These are phyloP conservation scores for Phycodurus eques DNA, from an alignment of 2,113 vertebrate species.

Conservation along the genomic window DNA sequence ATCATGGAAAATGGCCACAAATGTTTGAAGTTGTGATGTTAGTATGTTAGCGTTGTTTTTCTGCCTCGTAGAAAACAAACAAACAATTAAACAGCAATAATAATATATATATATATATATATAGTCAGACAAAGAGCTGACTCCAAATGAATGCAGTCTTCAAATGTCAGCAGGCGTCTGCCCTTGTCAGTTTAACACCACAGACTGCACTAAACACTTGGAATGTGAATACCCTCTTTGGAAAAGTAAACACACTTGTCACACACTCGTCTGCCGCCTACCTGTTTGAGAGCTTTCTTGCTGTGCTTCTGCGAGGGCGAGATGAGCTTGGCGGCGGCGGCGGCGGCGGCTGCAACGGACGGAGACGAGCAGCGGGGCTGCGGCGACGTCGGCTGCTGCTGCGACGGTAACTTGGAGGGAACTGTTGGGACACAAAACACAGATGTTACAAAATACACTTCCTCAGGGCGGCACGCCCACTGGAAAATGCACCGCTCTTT, in stretches of 20 bases:
- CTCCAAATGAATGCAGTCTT: not conserved
- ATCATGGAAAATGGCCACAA: not conserved
- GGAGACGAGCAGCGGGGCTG: conserved; percentile 89
- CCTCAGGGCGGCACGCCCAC: conserved; percentile 38
- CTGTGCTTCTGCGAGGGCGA: conserved; percentile 98
- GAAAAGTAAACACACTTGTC: not conserved
- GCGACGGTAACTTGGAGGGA: conserved; percentile 84
- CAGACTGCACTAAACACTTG: not conserved
- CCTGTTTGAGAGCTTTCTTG: conserved; percentile 98
- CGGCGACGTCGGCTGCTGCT: conserved; percentile 80
- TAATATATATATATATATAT: too few species aligned
- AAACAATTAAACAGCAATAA: not conserved
- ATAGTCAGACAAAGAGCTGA: not conserved
- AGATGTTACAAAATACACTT: conserved; percentile 48
- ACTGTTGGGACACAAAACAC: conserved; percentile 68
- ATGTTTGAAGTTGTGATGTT: not conserved
- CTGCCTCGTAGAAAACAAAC: not conserved
- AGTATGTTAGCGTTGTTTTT: not conserved
- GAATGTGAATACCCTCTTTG: not conserved
- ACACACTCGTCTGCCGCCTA: conserved; percentile 39
- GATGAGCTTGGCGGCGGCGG: conserved; percentile 83
- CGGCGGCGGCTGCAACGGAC: conserved; percentile 74
- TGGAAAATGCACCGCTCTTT: conserved; percentile 33
- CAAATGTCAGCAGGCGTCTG: not conserved
- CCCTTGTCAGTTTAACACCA: not conserved